A percentile compares a stretch with the other conserved stretches of the same genome.
Conservation (phyloP, 2,113 vertebrate species). For the Lophura nycthemera region DNA sequence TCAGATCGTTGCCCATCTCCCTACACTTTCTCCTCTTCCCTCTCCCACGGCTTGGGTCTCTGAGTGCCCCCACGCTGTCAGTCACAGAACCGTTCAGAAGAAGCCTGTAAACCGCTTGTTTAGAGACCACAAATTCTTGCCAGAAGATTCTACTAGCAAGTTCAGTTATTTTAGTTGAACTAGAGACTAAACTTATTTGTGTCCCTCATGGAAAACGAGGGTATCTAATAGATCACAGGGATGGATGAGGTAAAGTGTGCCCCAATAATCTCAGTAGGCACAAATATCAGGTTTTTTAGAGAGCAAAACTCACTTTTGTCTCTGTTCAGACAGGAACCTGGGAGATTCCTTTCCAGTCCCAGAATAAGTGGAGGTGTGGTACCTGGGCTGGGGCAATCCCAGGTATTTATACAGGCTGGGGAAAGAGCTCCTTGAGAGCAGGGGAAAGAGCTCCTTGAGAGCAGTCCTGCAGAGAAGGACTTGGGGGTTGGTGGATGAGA, state of each 20-base stretch:
- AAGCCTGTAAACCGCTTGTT: no score
- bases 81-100: no score
- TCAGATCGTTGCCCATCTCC: no score
- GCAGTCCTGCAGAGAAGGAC: no score
- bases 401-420: no score
- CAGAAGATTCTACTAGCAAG: neutral
- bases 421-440: no score
- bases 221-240: neutral
- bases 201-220: neutral
- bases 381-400: no score
- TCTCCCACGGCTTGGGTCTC: no score
- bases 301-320: neutral
- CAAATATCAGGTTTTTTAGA: neutral
- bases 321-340: neutral
- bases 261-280: neutral
- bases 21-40: no score
- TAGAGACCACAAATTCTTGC: constrained; percentile 1
- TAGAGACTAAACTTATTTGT: neutral
- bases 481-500: no score
- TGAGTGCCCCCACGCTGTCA: no score
- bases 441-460: no score
- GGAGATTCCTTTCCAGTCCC: neutral
- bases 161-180: neutral
- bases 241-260: fast-evolving
- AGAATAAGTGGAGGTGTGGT: neutral